Conservation (phyloP, 2,888 invertebrate genomes). For the Andrena haemorrhoa region DNA sequence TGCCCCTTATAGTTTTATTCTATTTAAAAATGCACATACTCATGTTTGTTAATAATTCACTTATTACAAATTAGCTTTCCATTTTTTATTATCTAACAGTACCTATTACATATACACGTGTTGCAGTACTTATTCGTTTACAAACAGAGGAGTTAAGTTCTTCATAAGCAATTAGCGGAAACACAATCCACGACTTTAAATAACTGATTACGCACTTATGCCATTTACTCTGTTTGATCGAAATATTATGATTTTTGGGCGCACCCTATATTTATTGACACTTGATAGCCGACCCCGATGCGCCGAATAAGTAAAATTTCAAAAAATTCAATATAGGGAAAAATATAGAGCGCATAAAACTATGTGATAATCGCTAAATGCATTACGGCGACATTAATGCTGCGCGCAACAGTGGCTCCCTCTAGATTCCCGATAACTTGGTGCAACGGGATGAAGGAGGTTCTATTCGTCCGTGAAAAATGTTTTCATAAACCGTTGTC, state of each 20-base stretch:
- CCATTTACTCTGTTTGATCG: background rate
- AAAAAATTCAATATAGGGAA: background rate
- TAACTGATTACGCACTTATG: too few relatives aligned
- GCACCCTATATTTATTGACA: background rate
- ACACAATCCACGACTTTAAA: too few relatives aligned
- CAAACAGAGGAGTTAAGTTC: too few relatives aligned
- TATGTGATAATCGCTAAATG: background rate
- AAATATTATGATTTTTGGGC: background rate
- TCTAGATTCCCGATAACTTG: background rate
- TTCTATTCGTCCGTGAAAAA: constrained; percentile 38
- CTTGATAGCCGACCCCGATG: too few relatives aligned
- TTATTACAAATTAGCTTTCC: too few relatives aligned
- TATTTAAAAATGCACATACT: too few relatives aligned
- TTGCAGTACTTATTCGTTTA: too few relatives aligned
- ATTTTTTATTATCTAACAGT: too few relatives aligned
- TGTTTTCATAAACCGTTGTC: constrained; percentile 23
- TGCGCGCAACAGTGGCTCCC: background rate
- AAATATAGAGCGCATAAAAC: background rate
- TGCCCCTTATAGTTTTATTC: too few relatives aligned
- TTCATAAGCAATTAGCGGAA: too few relatives aligned
- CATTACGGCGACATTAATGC: constrained; percentile 16
- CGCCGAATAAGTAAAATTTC: background rate
- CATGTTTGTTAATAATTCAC: too few relatives aligned
- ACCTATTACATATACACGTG: too few relatives aligned
- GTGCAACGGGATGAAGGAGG: constrained; percentile 23